Base-by-base conservation (phyloP, 2,888 invertebrate genomes). In the Polymixis lichenea region DNA sequence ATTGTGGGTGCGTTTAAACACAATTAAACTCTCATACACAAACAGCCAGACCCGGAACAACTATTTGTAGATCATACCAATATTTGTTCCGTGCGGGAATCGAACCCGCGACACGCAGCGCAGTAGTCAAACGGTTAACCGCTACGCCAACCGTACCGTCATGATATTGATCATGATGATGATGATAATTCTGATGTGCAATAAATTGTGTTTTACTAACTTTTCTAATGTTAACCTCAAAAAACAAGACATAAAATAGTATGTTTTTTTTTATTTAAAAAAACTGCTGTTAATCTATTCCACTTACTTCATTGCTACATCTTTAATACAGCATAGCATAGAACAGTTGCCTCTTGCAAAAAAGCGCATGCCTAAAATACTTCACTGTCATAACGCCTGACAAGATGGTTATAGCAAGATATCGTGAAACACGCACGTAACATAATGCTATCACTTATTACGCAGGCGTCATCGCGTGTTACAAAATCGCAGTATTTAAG, bases 281-380 rank as follows among this genome's bases (percentile, higher is more conserved):
- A 78, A 60, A 53, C 13, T 6, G 0, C 46, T 28, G 49, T 74
- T 75, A 68, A 83, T 76, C 72, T 68, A 66, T 72, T 75, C 79
- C 28, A 65, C 60, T 77, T 61, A 78, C 67, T 78, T 73, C 58
- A 69, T 73, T 75, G 71, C 80, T 76, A 80, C 55, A 75, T 80
- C 76, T 75, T 85, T 69, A 86, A 73, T 87, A 86, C 87, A 85
- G 85, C 86, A 65, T 74, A 46, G 58, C 78, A 53, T 58, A 78
- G 13, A 61, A 72, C 80, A 80, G 82, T 82, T 75, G 58, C 22
- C 11, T 9, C 49, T 70, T 74, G 78, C 74, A 78, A 81, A 86
- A 82, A 80, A 75, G 7, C 38, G 70, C 74, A 68, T 76, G 76
- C 32, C 55, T 64, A 71, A 46, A 72, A 62, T 55, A 28, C 51